Evolutionary conservation across 2,797 vertebrate genomes (phyloP), one percentile per base, ranked within the genome.

Genomic region (Delichon dasypus): DNA sequence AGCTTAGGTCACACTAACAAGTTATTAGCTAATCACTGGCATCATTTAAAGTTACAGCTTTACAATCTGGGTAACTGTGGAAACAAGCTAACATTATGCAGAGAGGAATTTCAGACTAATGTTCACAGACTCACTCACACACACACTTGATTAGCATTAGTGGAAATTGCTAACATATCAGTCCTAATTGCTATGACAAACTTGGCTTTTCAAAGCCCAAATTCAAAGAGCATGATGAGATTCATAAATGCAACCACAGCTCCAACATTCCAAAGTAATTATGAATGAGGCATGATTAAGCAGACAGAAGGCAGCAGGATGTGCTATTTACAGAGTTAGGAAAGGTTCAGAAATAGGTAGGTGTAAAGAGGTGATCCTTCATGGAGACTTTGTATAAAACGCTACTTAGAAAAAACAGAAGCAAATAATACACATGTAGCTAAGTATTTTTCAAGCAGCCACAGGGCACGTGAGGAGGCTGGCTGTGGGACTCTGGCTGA

Each of bases 231-330:
- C 29, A 4, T 22, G 48, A 78, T 42, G 78, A 79, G 60, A 89
- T 66, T 83, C 84, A 71, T 10, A 74, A 81, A 54, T 4, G 15
- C 51, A 90, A 88, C 65, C 80, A 54, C 61, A 89, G 82, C 32
- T 73, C 53, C 80, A 89, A 74, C 81, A 88, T 95, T 92, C 92
- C 87, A 13, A 40, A 77, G 34, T 51, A 82, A 88, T 89, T 74
- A 87, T 50, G 79, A 95, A 79, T 42, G 47, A 88, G 45, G 75
- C 75, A 79, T 70, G 78, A 94, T 78, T 75, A 88, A 95, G 66
- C 30, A 92, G 70, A 60, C 1, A 30, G 19, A 72, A 91, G 51
- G 47, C 72, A 95, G 82, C 65, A 96, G 29, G 64, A 30, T 53
- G 40, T 20, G 84, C 62, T 87, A 8, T 48, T 73, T 55, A 51